Conservation (phyloP, 1,140 invertebrate species). For the Parapsyche elsis region DNA sequence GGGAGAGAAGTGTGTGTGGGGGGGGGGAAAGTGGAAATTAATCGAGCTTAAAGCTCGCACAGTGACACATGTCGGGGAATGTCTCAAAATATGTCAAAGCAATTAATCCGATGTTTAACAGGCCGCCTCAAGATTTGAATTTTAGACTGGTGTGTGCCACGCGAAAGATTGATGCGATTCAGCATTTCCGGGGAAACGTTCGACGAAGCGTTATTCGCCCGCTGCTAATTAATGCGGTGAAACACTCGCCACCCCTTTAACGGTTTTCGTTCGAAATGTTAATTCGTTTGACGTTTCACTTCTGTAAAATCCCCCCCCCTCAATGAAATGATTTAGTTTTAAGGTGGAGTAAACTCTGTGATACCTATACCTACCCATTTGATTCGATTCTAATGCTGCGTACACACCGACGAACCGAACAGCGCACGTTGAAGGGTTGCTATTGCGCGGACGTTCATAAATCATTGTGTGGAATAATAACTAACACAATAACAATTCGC, state of each 20-base stretch:
- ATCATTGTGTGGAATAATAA: too few species aligned
- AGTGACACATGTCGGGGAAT: slow-evolving; percentile 43
- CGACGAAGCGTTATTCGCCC: neutral
- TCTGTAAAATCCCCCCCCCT: too few species aligned
- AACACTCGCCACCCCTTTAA: slow-evolving; percentile 18
- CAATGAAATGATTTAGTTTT: too few species aligned
- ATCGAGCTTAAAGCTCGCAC: slow-evolving; percentile 51
- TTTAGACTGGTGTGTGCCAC: slow-evolving; percentile 22
- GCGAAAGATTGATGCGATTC: slow-evolving; percentile 45
- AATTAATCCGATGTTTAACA: slow-evolving; percentile 54
- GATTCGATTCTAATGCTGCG: too few species aligned
- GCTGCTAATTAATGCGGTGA: neutral
- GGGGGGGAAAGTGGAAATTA: slow-evolving; percentile 37
- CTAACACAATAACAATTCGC: too few species aligned
- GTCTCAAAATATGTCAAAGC: slow-evolving; percentile 52
- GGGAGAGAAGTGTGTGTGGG: slow-evolving; percentile 4
- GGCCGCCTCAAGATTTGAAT: slow-evolving; percentile 47
- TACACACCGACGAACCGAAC: too few species aligned
- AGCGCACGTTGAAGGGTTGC: too few species aligned
- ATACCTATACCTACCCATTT: too few species aligned
- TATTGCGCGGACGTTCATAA: too few species aligned
- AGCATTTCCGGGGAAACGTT: neutral
- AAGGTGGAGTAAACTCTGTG: too few species aligned
- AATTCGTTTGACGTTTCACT: neutral
- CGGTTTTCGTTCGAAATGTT: slow-evolving; percentile 9